phyloP scores from a whole-genome alignment of 2,888 invertebrate genomes.

The Prenolepis imparis region DNA sequence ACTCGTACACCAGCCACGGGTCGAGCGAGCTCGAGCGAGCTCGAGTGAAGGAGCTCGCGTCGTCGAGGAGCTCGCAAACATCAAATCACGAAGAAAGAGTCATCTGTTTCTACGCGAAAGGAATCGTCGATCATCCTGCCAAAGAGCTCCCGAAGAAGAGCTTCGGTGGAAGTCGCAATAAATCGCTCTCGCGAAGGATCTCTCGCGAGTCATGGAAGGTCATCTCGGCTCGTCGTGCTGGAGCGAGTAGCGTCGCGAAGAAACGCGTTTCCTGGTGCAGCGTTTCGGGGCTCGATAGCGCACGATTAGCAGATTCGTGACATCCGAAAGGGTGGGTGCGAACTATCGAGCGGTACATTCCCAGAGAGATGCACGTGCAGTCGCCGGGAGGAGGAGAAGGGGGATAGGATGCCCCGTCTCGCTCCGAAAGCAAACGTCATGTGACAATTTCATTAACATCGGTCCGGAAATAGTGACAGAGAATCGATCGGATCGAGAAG shows the following conservation, averaged over 20 bases:
- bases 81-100: not conserved
- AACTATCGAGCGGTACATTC: slow-evolving; percentile 58
- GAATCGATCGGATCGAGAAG: slow-evolving; percentile 2
- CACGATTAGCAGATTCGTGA: not conserved
- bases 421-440: slow-evolving; percentile 53
- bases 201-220: not conserved
- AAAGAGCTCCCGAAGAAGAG: not conserved
- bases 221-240: not conserved
- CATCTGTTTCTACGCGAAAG: not conserved
- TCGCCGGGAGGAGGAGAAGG: not conserved
- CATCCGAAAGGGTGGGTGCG: not conserved
- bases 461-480: not conserved
- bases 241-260: not conserved
- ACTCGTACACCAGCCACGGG: slow-evolving; percentile 55
- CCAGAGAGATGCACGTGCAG: slow-evolving; percentile 59
- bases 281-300: not conserved
- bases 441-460: slow-evolving; percentile 43
- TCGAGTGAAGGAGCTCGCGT: slow-evolving; percentile 10
- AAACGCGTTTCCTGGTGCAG: not conserved
- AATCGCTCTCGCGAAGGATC: not conserved
- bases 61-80: slow-evolving; percentile 46
- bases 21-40: not conserved
- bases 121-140: not conserved
- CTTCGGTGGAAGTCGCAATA: not conserved
- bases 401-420: slow-evolving; percentile 36